phyloP scores from a whole-genome alignment of 2,113 vertebrate species.

The Petrocephalus zakoni region DNA sequence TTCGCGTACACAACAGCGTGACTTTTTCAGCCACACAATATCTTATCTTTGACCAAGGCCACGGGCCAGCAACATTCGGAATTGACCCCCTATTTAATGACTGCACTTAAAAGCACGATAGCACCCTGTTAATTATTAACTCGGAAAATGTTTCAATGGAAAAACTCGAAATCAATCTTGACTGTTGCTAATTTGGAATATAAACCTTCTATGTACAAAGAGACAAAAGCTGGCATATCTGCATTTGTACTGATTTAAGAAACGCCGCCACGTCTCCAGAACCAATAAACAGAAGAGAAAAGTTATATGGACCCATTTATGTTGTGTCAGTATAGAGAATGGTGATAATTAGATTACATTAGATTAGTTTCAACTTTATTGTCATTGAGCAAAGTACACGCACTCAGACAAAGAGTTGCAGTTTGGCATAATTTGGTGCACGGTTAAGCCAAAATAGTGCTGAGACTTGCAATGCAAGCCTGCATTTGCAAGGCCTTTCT shows the following conservation, averaged over 20 bases:
- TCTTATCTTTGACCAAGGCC: conserved; percentile 3
- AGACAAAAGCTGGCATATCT: background rate
- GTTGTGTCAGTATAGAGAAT: background rate
- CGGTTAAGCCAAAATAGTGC: background rate
- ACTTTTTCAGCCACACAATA: background rate
- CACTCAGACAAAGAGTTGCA: background rate
- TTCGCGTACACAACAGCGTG: background rate
- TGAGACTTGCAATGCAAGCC: background rate
- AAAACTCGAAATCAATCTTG: background rate
- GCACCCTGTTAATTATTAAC: conserved; percentile 3
- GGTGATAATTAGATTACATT: background rate
- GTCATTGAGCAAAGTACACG: background rate
- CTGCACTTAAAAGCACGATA: background rate
- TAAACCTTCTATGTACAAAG: background rate
- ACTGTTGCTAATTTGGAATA: background rate
- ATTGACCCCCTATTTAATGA: background rate
- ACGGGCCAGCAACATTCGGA: background rate
- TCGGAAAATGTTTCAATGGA: background rate
- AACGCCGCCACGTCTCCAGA: background rate
- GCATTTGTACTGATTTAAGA: background rate
- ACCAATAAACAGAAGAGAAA: background rate
- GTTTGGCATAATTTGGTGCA: background rate
- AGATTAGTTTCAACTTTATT: background rate
- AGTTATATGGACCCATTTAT: background rate
- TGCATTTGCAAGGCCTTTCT: background rate